phyloP scores from a whole-genome alignment of 35 echinoderm and acorn worm species.

The Patiria miniata region DNA sequence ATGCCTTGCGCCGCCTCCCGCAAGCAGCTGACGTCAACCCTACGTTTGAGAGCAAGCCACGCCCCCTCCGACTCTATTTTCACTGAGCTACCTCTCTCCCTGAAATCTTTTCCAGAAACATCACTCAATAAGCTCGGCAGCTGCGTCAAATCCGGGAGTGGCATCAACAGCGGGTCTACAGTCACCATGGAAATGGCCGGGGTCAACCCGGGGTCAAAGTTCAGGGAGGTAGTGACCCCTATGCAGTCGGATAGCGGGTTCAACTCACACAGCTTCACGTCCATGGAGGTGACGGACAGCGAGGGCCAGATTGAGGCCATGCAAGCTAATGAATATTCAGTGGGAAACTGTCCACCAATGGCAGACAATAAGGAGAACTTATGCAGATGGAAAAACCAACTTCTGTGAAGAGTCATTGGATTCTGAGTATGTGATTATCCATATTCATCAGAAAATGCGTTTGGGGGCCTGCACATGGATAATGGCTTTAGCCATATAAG shows the following conservation, averaged over 20 bases:
- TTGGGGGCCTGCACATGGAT: no score
- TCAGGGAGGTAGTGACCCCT: not conserved
- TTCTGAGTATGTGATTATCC: no score
- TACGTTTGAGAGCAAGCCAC: not conserved
- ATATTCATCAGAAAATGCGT: no score
- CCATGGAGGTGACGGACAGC: not conserved
- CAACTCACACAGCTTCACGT: not conserved
- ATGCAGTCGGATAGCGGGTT: constrained; percentile 16
- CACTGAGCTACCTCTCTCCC: not conserved
- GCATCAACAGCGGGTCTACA: no score
- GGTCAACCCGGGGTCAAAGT: not conserved
- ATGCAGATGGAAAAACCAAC: no score
- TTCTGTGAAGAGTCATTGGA: no score
- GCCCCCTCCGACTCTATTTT: not conserved
- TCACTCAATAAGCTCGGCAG: no score
- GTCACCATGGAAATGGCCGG: not conserved
- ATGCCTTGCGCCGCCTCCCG: not conserved
- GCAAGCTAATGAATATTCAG: constrained; percentile 24
- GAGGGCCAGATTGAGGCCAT: not conserved
- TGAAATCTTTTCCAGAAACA: no score
- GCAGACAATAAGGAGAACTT: not conserved
- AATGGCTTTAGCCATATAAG: no score
- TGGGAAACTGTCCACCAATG: not conserved
- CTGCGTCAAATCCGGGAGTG: no score
- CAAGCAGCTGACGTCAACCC: constrained; percentile 1